phyloP scores from a whole-genome alignment of 1,140 invertebrate species.

The Caenorhabditis tropicalis region DNA sequence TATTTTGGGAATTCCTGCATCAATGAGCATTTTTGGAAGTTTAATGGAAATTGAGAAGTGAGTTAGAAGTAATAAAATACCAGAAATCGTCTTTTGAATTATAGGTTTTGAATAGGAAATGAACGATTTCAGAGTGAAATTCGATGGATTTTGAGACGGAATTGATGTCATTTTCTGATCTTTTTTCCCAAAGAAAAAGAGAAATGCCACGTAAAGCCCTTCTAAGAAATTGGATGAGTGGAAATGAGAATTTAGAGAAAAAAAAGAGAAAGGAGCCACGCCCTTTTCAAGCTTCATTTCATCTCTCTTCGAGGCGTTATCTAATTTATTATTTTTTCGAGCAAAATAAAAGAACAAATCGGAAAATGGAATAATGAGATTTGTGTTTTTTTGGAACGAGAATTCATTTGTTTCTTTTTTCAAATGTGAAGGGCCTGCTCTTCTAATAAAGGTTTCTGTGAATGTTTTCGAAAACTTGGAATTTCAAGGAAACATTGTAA shows the following conservation, averaged over 20 bases:
- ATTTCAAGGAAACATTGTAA: too few relatives aligned
- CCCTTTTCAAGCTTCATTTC: neutral
- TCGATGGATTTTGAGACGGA: neutral
- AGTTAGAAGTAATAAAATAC: neutral
- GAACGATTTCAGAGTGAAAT: neutral
- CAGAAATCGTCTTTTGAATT: neutral
- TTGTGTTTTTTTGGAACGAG: neutral
- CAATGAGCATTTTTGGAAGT: neutral
- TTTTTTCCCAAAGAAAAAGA: neutral
- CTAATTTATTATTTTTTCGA: neutral
- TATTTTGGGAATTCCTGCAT: neutral
- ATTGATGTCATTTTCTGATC: neutral
- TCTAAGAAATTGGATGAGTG: constrained; percentile 1
- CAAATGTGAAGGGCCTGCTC: too few relatives aligned
- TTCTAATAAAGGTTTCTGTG: too few relatives aligned
- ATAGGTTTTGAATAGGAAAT: neutral
- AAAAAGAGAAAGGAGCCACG: neutral
- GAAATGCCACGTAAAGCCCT: neutral
- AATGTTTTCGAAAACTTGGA: too few relatives aligned
- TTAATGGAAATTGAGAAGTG: neutral
- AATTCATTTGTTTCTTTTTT: neutral
- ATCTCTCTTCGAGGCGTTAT: neutral
- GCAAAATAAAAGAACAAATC: neutral
- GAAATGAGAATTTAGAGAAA: neutral
- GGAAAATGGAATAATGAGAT: neutral